Conservation (phyloP, 1,140 invertebrate genomes). For the Cyclina sinensis region DNA sequence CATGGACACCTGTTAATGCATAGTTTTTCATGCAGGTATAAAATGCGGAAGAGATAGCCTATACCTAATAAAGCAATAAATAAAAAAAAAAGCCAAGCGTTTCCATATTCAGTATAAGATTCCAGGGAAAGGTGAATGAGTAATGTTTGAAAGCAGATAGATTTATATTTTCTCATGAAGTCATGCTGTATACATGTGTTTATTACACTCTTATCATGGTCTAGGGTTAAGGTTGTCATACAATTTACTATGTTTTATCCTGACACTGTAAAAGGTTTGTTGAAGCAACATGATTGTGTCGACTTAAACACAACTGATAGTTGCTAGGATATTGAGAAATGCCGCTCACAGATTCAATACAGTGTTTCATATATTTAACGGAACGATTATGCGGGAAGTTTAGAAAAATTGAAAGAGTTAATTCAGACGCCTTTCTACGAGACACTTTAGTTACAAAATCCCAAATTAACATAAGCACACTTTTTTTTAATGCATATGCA, state of each 20-base stretch:
- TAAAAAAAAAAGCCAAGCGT: not conserved
- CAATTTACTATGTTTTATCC: conserved; percentile 57
- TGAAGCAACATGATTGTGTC: conserved; percentile 43
- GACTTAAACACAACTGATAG: conserved; percentile 54
- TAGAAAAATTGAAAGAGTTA: not conserved
- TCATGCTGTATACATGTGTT: conserved; percentile 22
- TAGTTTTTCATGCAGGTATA: too few relatives aligned
- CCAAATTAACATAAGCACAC: too few relatives aligned
- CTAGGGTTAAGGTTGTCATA: conserved; percentile 27
- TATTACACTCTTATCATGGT: not conserved
- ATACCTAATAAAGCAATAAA: not conserved
- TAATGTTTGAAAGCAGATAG: not conserved
- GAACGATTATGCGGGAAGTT: not conserved
- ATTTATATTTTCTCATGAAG: conserved; percentile 21
- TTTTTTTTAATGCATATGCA: not conserved
- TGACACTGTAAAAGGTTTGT: conserved; percentile 60
- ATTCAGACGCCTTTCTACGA: not conserved
- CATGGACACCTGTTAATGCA: too few relatives aligned
- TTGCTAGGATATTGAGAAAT: conserved; percentile 51
- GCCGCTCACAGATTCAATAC: conserved; percentile 26
- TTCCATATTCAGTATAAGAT: not conserved
- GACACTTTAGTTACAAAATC: not conserved
- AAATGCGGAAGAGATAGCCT: not conserved
- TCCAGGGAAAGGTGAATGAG: not conserved
- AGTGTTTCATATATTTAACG: not conserved